phyloP scores from a whole-genome alignment of 1,140 invertebrate species.

The Achroia grisella region DNA sequence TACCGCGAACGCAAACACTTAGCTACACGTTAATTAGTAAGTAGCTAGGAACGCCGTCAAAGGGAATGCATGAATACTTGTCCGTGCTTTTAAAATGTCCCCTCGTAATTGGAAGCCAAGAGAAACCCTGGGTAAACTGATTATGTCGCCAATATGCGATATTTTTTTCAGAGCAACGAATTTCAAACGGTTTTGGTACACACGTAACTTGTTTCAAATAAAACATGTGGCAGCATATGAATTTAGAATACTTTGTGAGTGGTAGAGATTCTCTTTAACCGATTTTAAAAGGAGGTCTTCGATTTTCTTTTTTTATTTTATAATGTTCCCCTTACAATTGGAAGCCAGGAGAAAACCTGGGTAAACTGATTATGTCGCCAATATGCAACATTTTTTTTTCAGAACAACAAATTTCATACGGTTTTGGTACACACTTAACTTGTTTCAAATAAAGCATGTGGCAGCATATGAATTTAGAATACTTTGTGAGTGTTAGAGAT shows the following conservation, averaged over 20 bases:
- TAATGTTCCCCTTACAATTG: slow-evolving; percentile 66
- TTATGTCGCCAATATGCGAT: slow-evolving; percentile 60
- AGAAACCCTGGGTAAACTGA: slow-evolving; percentile 70
- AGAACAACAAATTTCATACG: slow-evolving; percentile 1
- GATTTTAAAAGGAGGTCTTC: too few species aligned
- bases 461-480: too few species aligned
- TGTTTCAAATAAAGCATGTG: too few species aligned
- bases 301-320: too few species aligned
- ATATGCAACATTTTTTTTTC: slow-evolving; percentile 55
- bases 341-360: slow-evolving; percentile 63
- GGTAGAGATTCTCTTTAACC: too few species aligned
- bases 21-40: slow-evolving; percentile 70
- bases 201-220: too few species aligned
- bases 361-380: slow-evolving; percentile 67
- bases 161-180: slow-evolving; percentile 33
- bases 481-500: too few species aligned
- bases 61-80: slow-evolving; percentile 72
- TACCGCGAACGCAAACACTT: slow-evolving; percentile 72
- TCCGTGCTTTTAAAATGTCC: slow-evolving; percentile 68
- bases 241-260: too few species aligned
- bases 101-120: slow-evolving; percentile 61
- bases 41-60: slow-evolving; percentile 65
- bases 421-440: too few species aligned
- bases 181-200: not conserved
- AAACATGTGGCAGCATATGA: too few species aligned